Evolutionary conservation across 2,797 vertebrate species (phyloP).

Genomic region (Gallinago nigripennis): DNA sequence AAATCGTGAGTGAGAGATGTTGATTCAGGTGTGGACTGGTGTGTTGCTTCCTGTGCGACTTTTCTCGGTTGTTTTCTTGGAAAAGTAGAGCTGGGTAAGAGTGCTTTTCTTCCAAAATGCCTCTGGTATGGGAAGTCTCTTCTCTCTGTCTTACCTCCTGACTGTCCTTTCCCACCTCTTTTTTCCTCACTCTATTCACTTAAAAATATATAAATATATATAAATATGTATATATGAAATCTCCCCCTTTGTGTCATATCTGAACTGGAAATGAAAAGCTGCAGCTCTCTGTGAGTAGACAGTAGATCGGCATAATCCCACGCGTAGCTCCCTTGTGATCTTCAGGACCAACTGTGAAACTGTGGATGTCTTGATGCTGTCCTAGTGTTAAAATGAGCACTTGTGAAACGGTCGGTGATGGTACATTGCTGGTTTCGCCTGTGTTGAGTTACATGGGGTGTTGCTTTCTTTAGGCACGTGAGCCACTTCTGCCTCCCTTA

Average conservation of each 20-base stretch:
- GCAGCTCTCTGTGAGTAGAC: fast-evolving
- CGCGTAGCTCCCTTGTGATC: not conserved
- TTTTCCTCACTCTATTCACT: not conserved
- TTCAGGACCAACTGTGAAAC: not conserved
- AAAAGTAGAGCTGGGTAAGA: not conserved
- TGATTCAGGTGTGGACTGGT: not conserved
- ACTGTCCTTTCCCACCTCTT: not conserved
- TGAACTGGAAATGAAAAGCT: not conserved
- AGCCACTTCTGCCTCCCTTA: not conserved
- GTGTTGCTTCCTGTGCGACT: fast-evolving
- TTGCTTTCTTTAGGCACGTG: not conserved
- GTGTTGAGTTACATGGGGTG: fast-evolving
- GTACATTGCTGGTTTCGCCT: fast-evolving
- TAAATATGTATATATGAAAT: too few species aligned
- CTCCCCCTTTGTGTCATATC: fast-evolving
- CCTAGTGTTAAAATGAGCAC: not conserved
- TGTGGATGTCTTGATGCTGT: not conserved
- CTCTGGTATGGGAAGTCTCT: not conserved
- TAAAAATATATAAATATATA: not conserved
- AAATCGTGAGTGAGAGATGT: not conserved
- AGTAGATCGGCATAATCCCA: fast-evolving
- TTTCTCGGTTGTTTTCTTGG: not conserved
- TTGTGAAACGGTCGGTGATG: not conserved
- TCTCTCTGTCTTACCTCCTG: not conserved
- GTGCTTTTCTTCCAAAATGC: not conserved